Evolutionary conservation across 2,797 vertebrate genomes (phyloP).

Genomic region (Neomorphus geoffroyi): DNA sequence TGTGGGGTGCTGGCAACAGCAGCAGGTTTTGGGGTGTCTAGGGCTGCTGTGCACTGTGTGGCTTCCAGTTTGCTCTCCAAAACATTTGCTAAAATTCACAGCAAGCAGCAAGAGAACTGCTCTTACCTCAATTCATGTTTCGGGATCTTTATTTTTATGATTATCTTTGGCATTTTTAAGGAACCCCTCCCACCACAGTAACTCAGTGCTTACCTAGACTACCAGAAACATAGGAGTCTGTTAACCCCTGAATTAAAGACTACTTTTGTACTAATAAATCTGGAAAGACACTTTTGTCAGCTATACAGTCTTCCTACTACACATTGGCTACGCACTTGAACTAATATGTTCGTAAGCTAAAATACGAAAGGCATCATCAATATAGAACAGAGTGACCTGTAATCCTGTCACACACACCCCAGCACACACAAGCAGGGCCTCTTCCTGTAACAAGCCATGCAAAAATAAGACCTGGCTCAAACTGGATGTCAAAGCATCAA

Average conservation of each 20-base stretch:
- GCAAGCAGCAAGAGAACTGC: background rate
- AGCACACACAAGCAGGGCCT: slow-evolving; percentile 22
- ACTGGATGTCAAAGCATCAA: slow-evolving; percentile 42
- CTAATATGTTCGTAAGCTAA: background rate
- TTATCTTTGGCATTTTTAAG: background rate
- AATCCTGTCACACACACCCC: background rate
- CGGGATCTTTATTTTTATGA: background rate
- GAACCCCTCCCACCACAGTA: background rate
- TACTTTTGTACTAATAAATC: background rate
- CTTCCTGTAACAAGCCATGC: slow-evolving; percentile 50
- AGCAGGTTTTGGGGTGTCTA: background rate
- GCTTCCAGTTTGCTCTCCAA: background rate
- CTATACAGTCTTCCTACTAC: background rate
- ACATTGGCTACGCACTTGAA: background rate
- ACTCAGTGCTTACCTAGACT: background rate
- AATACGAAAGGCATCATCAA: background rate
- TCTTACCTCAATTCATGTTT: background rate
- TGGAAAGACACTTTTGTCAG: background rate
- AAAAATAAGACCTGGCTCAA: slow-evolving; percentile 51
- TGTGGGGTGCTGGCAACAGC: background rate
- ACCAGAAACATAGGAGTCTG: background rate
- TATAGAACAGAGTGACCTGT: background rate
- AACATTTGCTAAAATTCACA: background rate
- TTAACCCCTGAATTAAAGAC: background rate
- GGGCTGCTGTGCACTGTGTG: background rate